Conservation (phyloP, 2,113 vertebrate genomes). For the Hirundichthys speculiger region DNA sequence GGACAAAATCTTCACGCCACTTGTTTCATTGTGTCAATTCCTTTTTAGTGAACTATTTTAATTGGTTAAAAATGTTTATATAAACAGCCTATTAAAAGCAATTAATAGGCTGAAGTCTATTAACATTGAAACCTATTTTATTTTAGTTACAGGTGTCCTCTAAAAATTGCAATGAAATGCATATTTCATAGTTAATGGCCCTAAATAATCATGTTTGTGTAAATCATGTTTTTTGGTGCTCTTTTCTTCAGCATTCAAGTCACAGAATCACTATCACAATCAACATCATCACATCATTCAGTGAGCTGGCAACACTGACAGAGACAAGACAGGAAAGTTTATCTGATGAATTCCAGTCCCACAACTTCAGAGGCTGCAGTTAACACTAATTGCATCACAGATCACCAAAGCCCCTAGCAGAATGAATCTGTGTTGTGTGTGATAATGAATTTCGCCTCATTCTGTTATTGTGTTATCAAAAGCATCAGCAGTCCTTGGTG, state of each 20-base stretch:
- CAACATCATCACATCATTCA: slow-evolving; percentile 33
- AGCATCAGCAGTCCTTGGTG: slow-evolving; percentile 29
- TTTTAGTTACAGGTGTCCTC: slow-evolving; percentile 27
- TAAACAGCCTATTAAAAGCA: slow-evolving; percentile 8
- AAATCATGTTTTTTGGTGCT: slow-evolving; percentile 9
- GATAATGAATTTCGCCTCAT: slow-evolving; percentile 59
- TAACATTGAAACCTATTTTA: slow-evolving; percentile 11
- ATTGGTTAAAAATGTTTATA: background rate
- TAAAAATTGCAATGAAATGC: background rate
- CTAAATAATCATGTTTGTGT: slow-evolving; percentile 7
- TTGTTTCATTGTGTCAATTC: slow-evolving; percentile 20
- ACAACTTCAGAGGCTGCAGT: slow-evolving; percentile 66
- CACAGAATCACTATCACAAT: too few species aligned
- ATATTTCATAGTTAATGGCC: too few species aligned
- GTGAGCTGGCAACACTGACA: slow-evolving; percentile 47
- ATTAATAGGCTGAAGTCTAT: background rate
- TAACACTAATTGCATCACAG: slow-evolving; percentile 71
- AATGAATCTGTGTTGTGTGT: slow-evolving; percentile 61
- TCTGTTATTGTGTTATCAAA: slow-evolving; percentile 49
- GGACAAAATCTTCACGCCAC: too few species aligned
- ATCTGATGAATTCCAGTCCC: slow-evolving; percentile 66
- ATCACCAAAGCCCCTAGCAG: slow-evolving; percentile 47
- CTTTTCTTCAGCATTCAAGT: slow-evolving; percentile 48
- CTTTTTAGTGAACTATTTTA: slow-evolving; percentile 2
- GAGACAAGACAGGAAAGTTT: slow-evolving; percentile 46